A percentile compares a stretch with the other conserved stretches of the same genome.
Conservation (phyloP, 1,140 invertebrate genomes). For the Lerema accius region DNA sequence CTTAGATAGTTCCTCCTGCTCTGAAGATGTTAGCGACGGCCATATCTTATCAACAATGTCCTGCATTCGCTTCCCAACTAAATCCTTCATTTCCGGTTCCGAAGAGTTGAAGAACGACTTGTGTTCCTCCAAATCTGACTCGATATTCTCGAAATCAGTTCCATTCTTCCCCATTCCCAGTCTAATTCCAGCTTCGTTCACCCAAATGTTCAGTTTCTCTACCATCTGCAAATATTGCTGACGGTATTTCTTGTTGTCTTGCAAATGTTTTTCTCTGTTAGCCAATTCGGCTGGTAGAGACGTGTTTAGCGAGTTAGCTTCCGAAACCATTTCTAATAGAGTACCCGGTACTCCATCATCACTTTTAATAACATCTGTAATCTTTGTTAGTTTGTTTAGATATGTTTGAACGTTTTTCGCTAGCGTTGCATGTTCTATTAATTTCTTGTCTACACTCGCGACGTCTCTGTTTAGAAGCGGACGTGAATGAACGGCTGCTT, state of each 20-base stretch:
- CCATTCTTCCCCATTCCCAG: conserved; percentile 91
- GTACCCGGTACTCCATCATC: conserved; percentile 91
- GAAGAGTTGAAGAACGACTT: conserved; percentile 91
- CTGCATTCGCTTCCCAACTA: conserved; percentile 91
- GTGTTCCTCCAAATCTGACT: conserved; percentile 92
- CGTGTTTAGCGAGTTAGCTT: conserved; percentile 89
- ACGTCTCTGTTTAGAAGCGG: conserved; percentile 91
- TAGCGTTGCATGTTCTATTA: conserved; percentile 89
- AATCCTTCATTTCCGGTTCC: conserved; percentile 89
- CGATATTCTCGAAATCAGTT: conserved; percentile 93
- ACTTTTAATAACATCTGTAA: conserved; percentile 87
- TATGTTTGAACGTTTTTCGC: conserved; percentile 88
- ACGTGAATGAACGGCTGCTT: conserved; percentile 91
- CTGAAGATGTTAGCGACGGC: conserved; percentile 89
- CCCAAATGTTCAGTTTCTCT: conserved; percentile 92
- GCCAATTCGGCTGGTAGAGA: conserved; percentile 91
- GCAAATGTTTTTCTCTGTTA: conserved; percentile 90
- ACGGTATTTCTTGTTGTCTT: conserved; percentile 90
- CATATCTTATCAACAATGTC: conserved; percentile 93
- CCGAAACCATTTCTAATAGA: conserved; percentile 91
- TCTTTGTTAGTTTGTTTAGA: conserved; percentile 86
- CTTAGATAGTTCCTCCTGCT: conserved; percentile 91
- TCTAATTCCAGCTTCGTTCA: conserved; percentile 91
- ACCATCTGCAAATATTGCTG: conserved; percentile 88
- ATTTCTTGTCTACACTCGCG: conserved; percentile 90